phyloP scores from a whole-genome alignment of 1,140 invertebrate genomes.

The Brachionus calyciflorus region DNA sequence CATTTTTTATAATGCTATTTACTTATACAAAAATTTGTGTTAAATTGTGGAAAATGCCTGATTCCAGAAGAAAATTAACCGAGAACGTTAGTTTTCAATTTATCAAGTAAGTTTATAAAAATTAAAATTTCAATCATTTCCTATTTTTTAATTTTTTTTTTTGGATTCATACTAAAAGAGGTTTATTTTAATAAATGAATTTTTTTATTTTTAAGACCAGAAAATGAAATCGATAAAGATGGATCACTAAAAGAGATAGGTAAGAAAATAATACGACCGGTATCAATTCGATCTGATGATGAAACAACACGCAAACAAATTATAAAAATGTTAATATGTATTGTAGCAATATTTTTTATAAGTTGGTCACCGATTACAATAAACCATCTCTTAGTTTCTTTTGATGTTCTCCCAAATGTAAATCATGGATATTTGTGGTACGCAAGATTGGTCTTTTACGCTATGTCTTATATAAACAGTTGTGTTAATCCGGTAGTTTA shows the following conservation, averaged over 20 bases:
- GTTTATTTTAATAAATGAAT: too few species aligned
- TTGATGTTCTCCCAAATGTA: conserved; percentile 62
- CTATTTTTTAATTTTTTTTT: not conserved
- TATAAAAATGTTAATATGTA: conserved; percentile 71
- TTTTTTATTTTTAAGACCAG: not conserved
- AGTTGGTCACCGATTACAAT: conserved; percentile 71
- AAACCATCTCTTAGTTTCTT: conserved; percentile 68
- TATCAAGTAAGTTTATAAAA: not conserved
- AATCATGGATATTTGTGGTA: conserved; percentile 66
- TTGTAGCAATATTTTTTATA: conserved; percentile 69
- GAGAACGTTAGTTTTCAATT: not conserved
- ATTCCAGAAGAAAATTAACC: conserved; percentile 28
- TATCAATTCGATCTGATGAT: conserved; percentile 25
- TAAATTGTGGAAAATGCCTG: conserved; percentile 65
- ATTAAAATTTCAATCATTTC: too few species aligned
- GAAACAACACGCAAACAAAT: conserved; percentile 58
- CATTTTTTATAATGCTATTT: conserved; percentile 67
- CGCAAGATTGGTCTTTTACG: conserved; percentile 66
- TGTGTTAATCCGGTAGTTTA: conserved; percentile 76
- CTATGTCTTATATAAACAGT: conserved; percentile 71
- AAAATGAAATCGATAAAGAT: not conserved
- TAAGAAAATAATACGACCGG: not conserved
- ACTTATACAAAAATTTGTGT: conserved; percentile 69
- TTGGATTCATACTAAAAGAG: too few species aligned
- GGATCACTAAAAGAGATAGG: not conserved